Conservation (phyloP, 2,797 vertebrate genomes). For the Hylomyscus alleni region DNA sequence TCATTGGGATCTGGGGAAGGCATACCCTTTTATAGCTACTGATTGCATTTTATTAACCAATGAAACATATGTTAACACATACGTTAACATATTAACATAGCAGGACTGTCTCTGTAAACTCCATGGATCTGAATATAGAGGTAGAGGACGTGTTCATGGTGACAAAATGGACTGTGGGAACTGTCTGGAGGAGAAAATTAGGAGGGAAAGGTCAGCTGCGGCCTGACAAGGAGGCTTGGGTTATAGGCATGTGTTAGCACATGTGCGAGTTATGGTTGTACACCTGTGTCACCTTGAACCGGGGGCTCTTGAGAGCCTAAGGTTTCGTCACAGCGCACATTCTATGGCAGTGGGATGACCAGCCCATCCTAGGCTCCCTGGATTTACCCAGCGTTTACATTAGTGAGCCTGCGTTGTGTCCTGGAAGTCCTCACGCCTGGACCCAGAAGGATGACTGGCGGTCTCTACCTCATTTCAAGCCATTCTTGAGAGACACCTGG, state of each 20-base stretch:
- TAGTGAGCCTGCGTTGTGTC: not conserved
- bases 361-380: not conserved
- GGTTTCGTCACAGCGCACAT: not conserved
- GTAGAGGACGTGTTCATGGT: slow-evolving; percentile 76
- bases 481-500: slow-evolving; percentile 17
- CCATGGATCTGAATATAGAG: slow-evolving; percentile 60
- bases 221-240: not conserved
- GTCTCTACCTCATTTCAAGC: not conserved
- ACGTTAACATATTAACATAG: not conserved
- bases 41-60: not conserved
- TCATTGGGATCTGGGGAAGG: not conserved
- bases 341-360: not conserved
- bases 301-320: not conserved
- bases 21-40: not conserved
- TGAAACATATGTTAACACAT: not conserved
- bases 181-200: slow-evolving; percentile 72
- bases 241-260: not conserved
- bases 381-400: not conserved
- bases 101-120: slow-evolving; percentile 8
- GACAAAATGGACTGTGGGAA: slow-evolving; percentile 62
- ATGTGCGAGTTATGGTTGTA: not conserved
- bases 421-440: not conserved
- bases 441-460: not conserved
- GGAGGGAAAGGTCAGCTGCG: not conserved
- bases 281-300: slow-evolving; percentile 37